A percentile compares a stretch with the other conserved stretches of the same genome.
Conservation (phyloP, 2,797 vertebrate genomes). For the Carcharodon carcharias region DNA sequence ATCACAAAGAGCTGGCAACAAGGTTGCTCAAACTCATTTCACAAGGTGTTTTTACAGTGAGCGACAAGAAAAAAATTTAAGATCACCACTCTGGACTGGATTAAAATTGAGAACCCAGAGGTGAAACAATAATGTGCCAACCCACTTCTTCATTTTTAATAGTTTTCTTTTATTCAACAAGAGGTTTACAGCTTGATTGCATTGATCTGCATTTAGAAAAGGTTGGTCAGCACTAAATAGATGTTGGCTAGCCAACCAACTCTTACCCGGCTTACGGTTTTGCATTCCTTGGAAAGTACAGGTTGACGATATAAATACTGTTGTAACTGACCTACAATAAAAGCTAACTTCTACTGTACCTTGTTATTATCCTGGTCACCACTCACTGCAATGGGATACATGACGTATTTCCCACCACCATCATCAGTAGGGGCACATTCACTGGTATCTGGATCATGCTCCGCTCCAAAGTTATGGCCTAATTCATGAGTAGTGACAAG, state of each 20-base stretch:
- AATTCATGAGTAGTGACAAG: constrained; percentile 94
- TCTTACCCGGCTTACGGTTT: not conserved
- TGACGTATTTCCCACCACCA: constrained; percentile 86
- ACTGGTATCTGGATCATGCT: constrained; percentile 86
- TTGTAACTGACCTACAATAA: not conserved
- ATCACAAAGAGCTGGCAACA: not conserved
- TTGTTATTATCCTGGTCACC: constrained; percentile 94
- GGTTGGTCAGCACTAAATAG: not conserved
- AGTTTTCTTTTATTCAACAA: not conserved
- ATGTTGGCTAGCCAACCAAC: not conserved
- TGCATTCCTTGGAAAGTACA: not conserved
- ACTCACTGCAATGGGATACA: constrained; percentile 97
- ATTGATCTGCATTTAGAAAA: not conserved
- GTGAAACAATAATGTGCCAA: not conserved
- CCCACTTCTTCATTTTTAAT: not conserved
- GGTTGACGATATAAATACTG: not conserved
- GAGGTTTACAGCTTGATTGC: not conserved
- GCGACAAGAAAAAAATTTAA: not conserved
- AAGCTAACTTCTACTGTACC: constrained; percentile 55
- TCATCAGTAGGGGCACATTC: constrained; percentile 86
- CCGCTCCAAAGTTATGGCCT: constrained; percentile 95
- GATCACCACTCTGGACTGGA: not conserved
- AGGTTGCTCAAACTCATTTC: not conserved
- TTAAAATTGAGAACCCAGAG: not conserved
- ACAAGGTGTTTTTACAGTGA: not conserved